Evolutionary conservation across 2,797 vertebrate genomes (phyloP).

Genomic region (Philypnodon macrostomus): DNA sequence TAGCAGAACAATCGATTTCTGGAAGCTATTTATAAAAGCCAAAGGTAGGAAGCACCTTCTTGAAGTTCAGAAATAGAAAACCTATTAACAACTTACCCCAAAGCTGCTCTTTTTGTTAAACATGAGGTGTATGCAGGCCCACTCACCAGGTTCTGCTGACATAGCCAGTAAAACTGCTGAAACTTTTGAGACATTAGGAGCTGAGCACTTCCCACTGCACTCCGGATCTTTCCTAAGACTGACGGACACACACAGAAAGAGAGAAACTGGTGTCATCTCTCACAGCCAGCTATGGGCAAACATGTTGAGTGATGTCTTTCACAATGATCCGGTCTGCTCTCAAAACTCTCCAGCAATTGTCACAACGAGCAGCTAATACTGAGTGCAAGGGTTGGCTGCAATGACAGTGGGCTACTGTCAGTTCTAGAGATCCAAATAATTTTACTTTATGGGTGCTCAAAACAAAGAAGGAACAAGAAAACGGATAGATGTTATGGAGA

Average conservation of each 20-base stretch:
- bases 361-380: slow-evolving; percentile 24
- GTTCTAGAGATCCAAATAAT: neutral
- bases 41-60: slow-evolving; percentile 33
- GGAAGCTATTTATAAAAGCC: slow-evolving; percentile 57
- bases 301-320: slow-evolving; percentile 35
- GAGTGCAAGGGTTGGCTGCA: slow-evolving; percentile 19
- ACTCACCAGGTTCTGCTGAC: slow-evolving; percentile 99
- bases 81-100: slow-evolving; percentile 21
- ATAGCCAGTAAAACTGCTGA: slow-evolving; percentile 99
- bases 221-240: slow-evolving; percentile 94
- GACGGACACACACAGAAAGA: slow-evolving; percentile 33
- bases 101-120: slow-evolving; percentile 12
- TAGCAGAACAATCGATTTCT: slow-evolving; percentile 53
- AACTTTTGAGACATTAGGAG: slow-evolving; percentile 99
- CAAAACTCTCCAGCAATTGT: slow-evolving; percentile 23
- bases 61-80: slow-evolving; percentile 11
- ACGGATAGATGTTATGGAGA: slow-evolving; percentile 3
- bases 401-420: neutral
- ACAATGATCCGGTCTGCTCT: slow-evolving; percentile 39
- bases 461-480: neutral
- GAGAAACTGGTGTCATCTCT: slow-evolving; percentile 18
- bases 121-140: slow-evolving; percentile 14
- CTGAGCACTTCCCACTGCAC: slow-evolving; percentile 93
- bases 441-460: slow-evolving; percentile 6
- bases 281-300: slow-evolving; percentile 31